A percentile compares a stretch with the other conserved stretches of the same genome.
Evolutionary conservation across 2,797 vertebrate genomes (phyloP).

Genomic region (Myotis myotis): DNA sequence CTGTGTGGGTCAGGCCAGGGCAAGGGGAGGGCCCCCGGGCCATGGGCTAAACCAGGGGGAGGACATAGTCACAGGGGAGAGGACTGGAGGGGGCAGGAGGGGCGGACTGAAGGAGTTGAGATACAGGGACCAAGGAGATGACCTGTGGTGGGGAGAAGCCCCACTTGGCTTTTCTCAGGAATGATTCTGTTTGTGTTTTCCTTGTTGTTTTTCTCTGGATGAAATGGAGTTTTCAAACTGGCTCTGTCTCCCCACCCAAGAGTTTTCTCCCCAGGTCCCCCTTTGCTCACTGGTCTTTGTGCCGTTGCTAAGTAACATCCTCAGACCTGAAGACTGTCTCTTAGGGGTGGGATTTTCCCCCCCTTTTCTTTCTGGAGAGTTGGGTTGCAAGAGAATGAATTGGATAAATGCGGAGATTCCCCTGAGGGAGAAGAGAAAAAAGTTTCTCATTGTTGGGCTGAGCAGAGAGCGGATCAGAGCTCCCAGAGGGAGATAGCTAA

Average conservation of each 20-base stretch:
- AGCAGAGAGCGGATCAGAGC: conserved; percentile 54
- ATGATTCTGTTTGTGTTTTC: conserved; percentile 75
- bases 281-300: conserved; percentile 78
- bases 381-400: conserved; percentile 77
- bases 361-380: conserved; percentile 67
- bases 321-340: conserved; percentile 79
- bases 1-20: conserved; percentile 54
- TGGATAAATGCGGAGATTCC: conserved; percentile 72
- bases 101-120: conserved; percentile 18
- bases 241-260: conserved; percentile 85
- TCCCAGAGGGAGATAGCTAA: conserved; percentile 68
- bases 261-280: conserved; percentile 75
- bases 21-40: conserved; percentile 61
- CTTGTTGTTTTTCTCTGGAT: conserved; percentile 63
- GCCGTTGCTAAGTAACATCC: conserved; percentile 82
- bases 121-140: not conserved
- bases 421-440: conserved; percentile 74
- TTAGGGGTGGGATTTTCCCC: conserved; percentile 73
- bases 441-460: conserved; percentile 79
- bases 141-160: conserved; percentile 51
- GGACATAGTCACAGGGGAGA: not conserved
- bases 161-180: conserved; percentile 60
- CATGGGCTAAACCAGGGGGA: conserved; percentile 1
- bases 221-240: conserved; percentile 79
- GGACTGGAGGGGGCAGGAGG: too few species aligned